Conservation (phyloP, 92 coral and sea anemone genomes). For the Porites evermanni region DNA sequence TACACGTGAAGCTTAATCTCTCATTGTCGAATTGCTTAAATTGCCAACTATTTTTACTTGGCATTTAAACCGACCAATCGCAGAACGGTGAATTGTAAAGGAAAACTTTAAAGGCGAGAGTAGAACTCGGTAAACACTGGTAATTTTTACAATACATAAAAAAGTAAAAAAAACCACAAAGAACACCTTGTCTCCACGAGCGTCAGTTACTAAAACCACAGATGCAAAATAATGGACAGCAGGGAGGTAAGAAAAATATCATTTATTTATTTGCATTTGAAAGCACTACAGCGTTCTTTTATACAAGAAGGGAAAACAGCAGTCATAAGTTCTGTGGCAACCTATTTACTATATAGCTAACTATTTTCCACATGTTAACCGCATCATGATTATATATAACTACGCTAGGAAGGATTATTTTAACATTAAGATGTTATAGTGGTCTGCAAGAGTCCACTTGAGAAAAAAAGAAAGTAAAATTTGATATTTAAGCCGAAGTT, state of each 20-base stretch:
- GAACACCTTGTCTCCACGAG: background rate
- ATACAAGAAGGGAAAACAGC: background rate
- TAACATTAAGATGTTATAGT: background rate
- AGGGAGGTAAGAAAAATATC: background rate
- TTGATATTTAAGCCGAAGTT: background rate
- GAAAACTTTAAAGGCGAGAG: background rate
- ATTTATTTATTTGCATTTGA: background rate
- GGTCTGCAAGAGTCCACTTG: background rate
- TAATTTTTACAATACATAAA: background rate
- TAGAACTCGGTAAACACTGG: background rate
- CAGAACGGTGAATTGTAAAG: background rate
- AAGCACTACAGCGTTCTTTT: background rate
- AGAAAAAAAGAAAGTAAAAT: background rate
- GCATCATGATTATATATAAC: background rate
- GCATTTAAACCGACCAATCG: constrained; percentile 4
- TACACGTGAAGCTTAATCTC: background rate
- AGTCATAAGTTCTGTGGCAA: background rate
- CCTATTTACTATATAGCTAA: background rate
- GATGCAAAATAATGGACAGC: background rate
- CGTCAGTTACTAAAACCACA: background rate
- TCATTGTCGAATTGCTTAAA: background rate
- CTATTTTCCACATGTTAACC: background rate
- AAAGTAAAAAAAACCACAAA: background rate
- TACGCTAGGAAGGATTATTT: background rate
- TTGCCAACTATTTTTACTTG: background rate